Conservation (phyloP, 2,113 vertebrate genomes). For the Mormyrus lacerda region DNA sequence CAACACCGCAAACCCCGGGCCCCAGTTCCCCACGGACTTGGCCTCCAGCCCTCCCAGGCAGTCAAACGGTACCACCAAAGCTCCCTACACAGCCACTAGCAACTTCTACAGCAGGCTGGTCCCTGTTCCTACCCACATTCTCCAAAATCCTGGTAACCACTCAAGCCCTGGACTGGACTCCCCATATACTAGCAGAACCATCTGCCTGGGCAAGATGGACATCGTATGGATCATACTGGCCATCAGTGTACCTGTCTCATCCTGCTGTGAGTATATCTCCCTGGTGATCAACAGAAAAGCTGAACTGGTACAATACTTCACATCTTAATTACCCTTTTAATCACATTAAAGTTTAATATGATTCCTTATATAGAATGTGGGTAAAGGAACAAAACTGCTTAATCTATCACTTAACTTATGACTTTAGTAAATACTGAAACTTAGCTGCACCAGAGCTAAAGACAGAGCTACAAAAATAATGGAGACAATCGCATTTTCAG, state of each 20-base stretch:
- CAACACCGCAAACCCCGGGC: constrained; percentile 46
- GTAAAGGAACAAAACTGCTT: background rate
- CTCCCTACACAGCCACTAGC: constrained; percentile 64
- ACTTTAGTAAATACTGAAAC: background rate
- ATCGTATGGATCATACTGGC: constrained; percentile 92
- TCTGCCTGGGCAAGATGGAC: constrained; percentile 92
- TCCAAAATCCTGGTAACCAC: constrained; percentile 65
- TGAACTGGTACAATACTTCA: background rate
- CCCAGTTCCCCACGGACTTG: constrained; percentile 35
- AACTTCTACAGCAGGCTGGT: constrained; percentile 85
- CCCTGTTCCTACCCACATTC: constrained; percentile 72
- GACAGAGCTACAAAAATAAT: background rate
- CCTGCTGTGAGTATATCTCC: constrained; percentile 81
- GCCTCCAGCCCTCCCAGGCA: constrained; percentile 38
- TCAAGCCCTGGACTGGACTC: constrained; percentile 70
- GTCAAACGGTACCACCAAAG: constrained; percentile 59
- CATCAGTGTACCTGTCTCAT: constrained; percentile 88
- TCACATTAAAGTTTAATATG: constrained; percentile 6
- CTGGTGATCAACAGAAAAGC: background rate
- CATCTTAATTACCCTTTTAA: background rate
- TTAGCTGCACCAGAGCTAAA: background rate
- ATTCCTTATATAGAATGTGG: background rate
- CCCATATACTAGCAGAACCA: constrained; percentile 68
- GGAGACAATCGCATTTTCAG: background rate
- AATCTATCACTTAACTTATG: background rate